Conservation (phyloP, 2,888 invertebrate species). For the Scotopteryx bipunctaria region DNA sequence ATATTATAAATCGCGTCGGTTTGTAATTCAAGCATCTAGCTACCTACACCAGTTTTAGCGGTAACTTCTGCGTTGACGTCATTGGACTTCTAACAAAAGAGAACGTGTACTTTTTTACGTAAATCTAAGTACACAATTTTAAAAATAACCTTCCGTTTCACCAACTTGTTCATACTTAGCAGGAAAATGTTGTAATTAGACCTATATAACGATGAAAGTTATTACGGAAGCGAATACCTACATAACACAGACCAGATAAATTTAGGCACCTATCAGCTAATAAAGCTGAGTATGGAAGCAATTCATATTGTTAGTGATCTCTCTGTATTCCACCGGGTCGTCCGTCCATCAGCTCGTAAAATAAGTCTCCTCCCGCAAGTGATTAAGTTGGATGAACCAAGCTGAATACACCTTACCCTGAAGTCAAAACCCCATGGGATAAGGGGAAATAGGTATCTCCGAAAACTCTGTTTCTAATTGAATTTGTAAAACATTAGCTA, state of each 20-base stretch:
- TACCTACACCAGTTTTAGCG: conserved; percentile 3
- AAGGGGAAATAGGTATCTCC: conserved; percentile 7
- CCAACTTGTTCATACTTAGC: no score
- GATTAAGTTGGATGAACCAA: conserved; percentile 18
- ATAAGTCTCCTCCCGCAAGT: conserved; percentile 7
- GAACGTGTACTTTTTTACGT: not conserved
- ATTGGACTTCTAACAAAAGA: conserved; percentile 1
- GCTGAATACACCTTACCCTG: conserved; percentile 10
- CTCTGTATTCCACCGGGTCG: not conserved
- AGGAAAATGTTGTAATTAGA: no score
- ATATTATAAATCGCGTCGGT: conserved; percentile 1
- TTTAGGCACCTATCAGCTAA: not conserved
- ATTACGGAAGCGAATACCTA: no score
- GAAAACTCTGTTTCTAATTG: conserved; percentile 18
- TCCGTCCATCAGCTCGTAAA: not conserved
- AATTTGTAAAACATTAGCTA: conserved; percentile 9
- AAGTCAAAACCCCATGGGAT: conserved; percentile 4
- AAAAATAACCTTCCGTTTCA: not conserved
- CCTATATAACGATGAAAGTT: no score
- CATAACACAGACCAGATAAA: no score
- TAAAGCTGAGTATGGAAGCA: not conserved
- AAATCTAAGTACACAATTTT: not conserved
- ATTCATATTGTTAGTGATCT: not conserved
- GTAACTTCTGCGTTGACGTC: conserved; percentile 11
- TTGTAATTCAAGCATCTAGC: not conserved